Evolutionary conservation across 2,888 invertebrate genomes (phyloP).

Genomic region (Endotricha flammealis): DNA sequence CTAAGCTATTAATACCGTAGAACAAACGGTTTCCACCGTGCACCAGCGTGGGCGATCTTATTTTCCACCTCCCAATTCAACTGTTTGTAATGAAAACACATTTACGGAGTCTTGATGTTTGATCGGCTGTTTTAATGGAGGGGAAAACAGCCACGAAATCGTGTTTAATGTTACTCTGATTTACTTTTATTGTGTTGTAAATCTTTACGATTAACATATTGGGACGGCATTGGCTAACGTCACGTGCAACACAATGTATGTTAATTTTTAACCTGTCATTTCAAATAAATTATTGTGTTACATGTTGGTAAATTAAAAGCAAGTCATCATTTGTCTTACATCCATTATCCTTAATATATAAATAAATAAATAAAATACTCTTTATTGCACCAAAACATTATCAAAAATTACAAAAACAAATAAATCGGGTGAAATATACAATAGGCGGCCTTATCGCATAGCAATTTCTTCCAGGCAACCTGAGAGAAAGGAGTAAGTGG

Average conservation of each 20-base stretch:
- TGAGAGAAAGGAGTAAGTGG: no score
- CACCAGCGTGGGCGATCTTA: slow-evolving; percentile 17
- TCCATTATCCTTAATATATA: no score
- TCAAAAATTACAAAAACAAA: no score
- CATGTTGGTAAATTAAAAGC: no score
- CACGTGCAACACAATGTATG: slow-evolving; percentile 2
- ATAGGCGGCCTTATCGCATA: no score
- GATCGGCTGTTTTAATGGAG: slow-evolving; percentile 52
- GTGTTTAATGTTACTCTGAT: slow-evolving; percentile 29
- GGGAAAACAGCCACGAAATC: slow-evolving; percentile 44
- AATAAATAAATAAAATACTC: no score
- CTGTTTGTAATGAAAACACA: slow-evolving; percentile 69
- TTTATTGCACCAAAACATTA: no score
- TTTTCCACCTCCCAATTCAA: slow-evolving; percentile 3
- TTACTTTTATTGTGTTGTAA: slow-evolving; percentile 30
- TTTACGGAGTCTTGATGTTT: slow-evolving; percentile 53
- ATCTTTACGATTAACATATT: slow-evolving; percentile 15
- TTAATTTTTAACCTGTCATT: slow-evolving; percentile 9
- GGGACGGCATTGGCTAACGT: slow-evolving; percentile 8
- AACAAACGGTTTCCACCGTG: slow-evolving; percentile 61
- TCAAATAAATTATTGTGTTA: slow-evolving; percentile 15
- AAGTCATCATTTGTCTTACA: no score
- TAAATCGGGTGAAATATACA: no score
- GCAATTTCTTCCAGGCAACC: no score
- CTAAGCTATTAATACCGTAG: slow-evolving; percentile 49